Conservation (phyloP, 2,113 vertebrate genomes). For the Neolamprologus caudopunctatus region DNA sequence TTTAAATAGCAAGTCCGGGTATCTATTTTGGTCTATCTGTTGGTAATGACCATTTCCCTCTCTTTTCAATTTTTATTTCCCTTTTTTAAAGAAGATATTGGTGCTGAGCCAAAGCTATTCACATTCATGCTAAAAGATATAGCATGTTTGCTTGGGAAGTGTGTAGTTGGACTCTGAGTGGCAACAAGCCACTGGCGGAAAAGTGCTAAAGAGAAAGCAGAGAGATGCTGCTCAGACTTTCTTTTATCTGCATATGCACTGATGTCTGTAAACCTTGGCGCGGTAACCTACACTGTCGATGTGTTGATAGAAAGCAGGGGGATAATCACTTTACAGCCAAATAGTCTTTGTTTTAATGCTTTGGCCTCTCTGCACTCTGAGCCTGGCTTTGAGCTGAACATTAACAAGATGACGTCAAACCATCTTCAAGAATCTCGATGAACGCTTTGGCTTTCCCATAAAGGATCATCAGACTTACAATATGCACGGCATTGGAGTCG, state of each 20-base stretch:
- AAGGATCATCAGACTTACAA: background rate
- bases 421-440: background rate
- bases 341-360: background rate
- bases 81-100: background rate
- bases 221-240: background rate
- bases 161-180: background rate
- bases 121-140: background rate
- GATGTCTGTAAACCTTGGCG: background rate
- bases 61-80: background rate
- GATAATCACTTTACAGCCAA: background rate
- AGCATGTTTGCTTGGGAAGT: background rate
- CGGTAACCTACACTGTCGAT: background rate
- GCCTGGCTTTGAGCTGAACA: background rate
- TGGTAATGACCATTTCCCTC: background rate
- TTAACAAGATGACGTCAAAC: background rate
- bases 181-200: background rate
- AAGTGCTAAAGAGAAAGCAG: background rate
- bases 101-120: background rate
- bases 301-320: background rate
- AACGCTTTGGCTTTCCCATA: background rate
- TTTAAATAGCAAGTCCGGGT: background rate
- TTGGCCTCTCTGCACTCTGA: background rate
- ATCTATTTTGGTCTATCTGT: background rate
- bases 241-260: background rate
- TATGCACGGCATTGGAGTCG: background rate